Evolutionary conservation across 2,113 vertebrate genomes (phyloP), one percentile per base, ranked within the genome.

Genomic region (Haemorhous mexicanus): DNA sequence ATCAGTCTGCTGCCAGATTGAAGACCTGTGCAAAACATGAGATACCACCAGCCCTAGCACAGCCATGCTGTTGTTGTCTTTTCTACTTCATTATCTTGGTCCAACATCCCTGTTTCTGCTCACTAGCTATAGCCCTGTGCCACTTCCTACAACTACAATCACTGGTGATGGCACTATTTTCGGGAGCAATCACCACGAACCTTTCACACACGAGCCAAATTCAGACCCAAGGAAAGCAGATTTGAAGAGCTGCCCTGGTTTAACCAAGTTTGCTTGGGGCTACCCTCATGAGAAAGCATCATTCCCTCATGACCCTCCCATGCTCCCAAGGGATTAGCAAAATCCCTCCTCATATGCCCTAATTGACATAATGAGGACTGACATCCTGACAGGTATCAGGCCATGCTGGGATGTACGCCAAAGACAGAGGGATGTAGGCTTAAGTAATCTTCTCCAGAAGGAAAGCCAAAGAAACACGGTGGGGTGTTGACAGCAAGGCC

Each of bases 401-500:
- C 83, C 73, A 50, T 47, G 53, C 58, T 74, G 44, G 47, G 35
- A 44, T 59, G 52, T 10, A 17, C 4, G 5, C 67, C 92, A 64
- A 81, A 92, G n/a, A 68, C 49, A 90, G 79, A 90, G 47, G 39
- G 76, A 84, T 39, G 56, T 21, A 53, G 52, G n/a, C 32, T 64
- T 53, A 43, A 86, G 22, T 56, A 89, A 93, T 33, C 44, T 90
- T 46, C 46, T 91, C 56, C 41, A 93, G 56, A 70, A 90, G 37
- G 32, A 72, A 84, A 90, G 79, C 18, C 83, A 92, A 75, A 74
- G 62, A 83, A 89, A 50, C 58, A 72, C 52, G 12, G 19, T 26
- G n/a, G 37, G 26, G 41, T 92, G 92, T 78, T 95, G 76, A 95
- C 85, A 93, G 83, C 80, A 77, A 94, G 64, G 81, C 44, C 66